Percentiles rank a stretch among this genome's conserved stretches.
Conservation (phyloP, 2,888 invertebrate genomes). For the Acanthosepion lycidas region DNA sequence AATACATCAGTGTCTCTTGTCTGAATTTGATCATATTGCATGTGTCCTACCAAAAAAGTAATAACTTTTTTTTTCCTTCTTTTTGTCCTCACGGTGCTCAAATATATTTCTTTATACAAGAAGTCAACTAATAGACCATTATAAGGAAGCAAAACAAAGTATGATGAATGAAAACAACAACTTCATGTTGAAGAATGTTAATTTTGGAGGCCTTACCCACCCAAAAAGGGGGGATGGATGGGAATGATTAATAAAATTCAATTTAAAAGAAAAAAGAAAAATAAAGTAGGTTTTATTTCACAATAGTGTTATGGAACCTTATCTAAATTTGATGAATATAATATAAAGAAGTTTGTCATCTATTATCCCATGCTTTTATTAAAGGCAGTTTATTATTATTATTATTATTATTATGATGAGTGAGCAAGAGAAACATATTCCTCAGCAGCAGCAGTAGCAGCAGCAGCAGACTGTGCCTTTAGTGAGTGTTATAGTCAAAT, state of each 20-base stretch:
- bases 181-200: background rate
- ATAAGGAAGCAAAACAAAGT: background rate
- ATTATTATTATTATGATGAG: background rate
- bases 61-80: no score
- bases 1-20: background rate
- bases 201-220: background rate
- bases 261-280: no score
- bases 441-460: constrained; percentile 24
- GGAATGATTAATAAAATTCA: background rate
- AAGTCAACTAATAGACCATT: no score
- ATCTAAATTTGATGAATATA: no score
- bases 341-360: no score
- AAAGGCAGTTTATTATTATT: background rate
- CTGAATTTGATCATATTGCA: no score
- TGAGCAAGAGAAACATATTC: constrained; percentile 13
- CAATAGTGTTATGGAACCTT: background rate
- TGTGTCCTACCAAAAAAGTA: no score
- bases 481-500: constrained; percentile 33
- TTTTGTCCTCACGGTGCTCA: no score
- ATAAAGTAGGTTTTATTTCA: background rate
- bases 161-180: background rate
- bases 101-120: no score
- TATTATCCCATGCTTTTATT: constrained; percentile 36
- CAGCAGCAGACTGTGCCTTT: constrained; percentile 24
- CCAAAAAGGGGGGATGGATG: background rate